phyloP scores from a whole-genome alignment of 2,797 vertebrate genomes.

The Xyrichtys novacula region DNA sequence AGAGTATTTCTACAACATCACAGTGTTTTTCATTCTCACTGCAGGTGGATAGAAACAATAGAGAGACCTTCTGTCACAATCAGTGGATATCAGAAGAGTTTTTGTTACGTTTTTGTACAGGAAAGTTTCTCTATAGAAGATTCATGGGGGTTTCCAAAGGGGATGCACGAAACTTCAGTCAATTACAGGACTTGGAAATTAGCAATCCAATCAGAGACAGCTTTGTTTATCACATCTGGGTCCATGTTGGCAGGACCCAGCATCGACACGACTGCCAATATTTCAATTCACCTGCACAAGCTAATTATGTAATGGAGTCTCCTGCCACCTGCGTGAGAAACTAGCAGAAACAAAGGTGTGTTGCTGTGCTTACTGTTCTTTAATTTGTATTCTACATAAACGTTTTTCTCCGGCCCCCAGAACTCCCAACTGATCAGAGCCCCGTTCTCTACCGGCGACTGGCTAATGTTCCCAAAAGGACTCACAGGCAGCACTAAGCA shows the following conservation, averaged over 20 bases:
- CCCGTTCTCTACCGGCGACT: constrained; percentile 87
- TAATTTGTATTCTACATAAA: constrained; percentile 96
- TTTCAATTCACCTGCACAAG: constrained; percentile 72
- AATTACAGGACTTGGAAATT: constrained; percentile 51
- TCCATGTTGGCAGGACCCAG: constrained; percentile 49
- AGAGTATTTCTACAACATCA: constrained; percentile 68
- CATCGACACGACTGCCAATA: constrained; percentile 46
- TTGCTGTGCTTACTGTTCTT: constrained; percentile 94
- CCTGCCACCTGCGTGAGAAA: constrained; percentile 65
- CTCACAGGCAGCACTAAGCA: constrained; percentile 87
- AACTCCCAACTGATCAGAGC: constrained; percentile 96
- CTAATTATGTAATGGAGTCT: constrained; percentile 71
- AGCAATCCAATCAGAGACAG: constrained; percentile 59
- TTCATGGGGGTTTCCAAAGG: constrained; percentile 36
- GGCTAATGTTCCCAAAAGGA: constrained; percentile 92
- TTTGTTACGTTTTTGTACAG: constrained; percentile 46
- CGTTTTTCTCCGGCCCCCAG: constrained; percentile 92
- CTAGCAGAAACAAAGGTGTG: constrained; percentile 64
- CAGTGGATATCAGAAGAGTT: constrained; percentile 43
- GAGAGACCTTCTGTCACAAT: constrained; percentile 46
- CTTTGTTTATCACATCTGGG: constrained; percentile 61
- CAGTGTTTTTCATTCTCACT: constrained; percentile 43
- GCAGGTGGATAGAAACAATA: constrained; percentile 73
- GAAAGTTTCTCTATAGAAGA: no score
- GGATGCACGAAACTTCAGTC: constrained; percentile 33